A percentile compares a stretch with the other conserved stretches of the same genome.
Evolutionary conservation across 2,797 vertebrate species (phyloP).

Genomic region (Hypotaenidia okinawae): DNA sequence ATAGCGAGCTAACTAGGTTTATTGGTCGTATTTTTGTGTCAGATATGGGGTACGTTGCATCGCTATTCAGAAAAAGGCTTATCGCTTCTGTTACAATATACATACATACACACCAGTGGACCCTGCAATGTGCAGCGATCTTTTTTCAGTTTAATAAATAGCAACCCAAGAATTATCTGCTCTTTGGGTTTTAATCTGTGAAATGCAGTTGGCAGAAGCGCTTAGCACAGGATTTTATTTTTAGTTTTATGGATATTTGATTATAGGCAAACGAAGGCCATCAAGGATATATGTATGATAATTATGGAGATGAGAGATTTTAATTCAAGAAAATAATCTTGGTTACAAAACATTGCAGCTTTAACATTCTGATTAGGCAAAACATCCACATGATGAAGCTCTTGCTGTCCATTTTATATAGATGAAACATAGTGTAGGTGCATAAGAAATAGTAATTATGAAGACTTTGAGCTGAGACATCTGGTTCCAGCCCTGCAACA

Average conservation of each 20-base stretch:
- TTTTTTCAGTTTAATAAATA: slow-evolving; percentile 7
- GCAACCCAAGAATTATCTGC: background rate
- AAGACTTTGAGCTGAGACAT: background rate
- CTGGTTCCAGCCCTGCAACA: background rate
- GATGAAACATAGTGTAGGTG: background rate
- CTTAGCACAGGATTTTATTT: slow-evolving; percentile 27
- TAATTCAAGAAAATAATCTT: background rate
- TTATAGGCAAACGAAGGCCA: slow-evolving; percentile 13
- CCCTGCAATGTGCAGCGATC: background rate
- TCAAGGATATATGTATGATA: background rate
- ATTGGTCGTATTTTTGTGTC: background rate
- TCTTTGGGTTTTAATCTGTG: slow-evolving; percentile 28
- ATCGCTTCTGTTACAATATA: background rate
- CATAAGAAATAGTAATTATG: background rate
- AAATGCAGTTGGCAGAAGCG: slow-evolving; percentile 9
- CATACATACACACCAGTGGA: background rate
- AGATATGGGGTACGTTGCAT: background rate
- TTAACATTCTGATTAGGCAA: background rate
- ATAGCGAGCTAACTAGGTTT: background rate
- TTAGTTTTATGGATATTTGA: slow-evolving; percentile 15
- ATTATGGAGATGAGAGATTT: background rate
- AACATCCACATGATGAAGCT: background rate
- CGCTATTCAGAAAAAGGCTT: background rate
- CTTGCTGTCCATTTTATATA: background rate
- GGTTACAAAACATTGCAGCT: background rate